Base-by-base conservation (phyloP, 2,113 vertebrate species). In the Amphiprion percula region DNA sequence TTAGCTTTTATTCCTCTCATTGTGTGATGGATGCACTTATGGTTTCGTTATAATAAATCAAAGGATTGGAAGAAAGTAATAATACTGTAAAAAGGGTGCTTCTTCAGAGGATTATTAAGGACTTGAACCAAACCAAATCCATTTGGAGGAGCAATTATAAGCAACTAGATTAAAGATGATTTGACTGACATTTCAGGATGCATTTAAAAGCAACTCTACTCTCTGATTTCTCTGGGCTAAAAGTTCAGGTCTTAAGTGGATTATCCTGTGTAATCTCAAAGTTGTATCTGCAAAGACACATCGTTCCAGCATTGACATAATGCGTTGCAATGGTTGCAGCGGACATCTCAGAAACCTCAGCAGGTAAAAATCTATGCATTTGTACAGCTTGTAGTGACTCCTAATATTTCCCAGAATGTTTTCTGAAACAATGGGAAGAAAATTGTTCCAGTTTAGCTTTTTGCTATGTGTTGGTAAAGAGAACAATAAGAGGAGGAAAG, bases 401-500 rank as follows among this genome's bases (percentile, higher is more conserved):
- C 41, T 26, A 69, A 47, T 53, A 59, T 62, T 66, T 62, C 59
- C 15, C 14, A 61, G 52, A 59, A 41, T 30, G 16, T 60, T 17
- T 55, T 33, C 19, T 58, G 46, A 67, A 83, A 63, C 39, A 62
- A n/a, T 53, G 23, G 33, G 17, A 50, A 67, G 26, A 37, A 10
- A 15, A 68, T 10, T 55, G 26, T 56, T 75, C 9, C 12, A 74
- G 15, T 68, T 24, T 28, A 5, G 19, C 12, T 65, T 28, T 37
- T n/a, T 60, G 44, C 10, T n/a, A 37, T 72, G 49, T 68, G 73
- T 66, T 21, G 74, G 49, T 47, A 53, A 46, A 28, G 23, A 77
- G 74, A 83, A 63, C 56, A 70, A 67, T 33, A 2, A 54, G 58
- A 67, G 10, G 23, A 33, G 24, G 62, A 64, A 63, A 79, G 73